These are phyloP conservation scores for Mohoua ochrocephala DNA, from an alignment of 2,113 vertebrate genomes.

Conservation along the genomic window DNA sequence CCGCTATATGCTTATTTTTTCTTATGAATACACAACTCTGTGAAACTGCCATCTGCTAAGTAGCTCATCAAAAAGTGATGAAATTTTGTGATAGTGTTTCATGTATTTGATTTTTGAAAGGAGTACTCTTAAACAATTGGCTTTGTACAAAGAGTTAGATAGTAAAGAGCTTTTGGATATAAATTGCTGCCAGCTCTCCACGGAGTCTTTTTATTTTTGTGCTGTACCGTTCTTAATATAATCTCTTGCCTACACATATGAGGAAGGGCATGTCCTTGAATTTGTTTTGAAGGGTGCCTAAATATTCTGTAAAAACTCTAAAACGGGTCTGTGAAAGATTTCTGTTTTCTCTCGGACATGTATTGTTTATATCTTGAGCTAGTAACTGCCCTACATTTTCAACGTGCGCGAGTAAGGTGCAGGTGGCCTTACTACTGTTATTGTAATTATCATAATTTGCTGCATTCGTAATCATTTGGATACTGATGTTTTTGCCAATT, in stretches of 20 bases:
- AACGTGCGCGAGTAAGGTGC: background rate
- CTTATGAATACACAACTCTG: background rate
- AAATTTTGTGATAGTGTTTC: background rate
- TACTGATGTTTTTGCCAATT: background rate
- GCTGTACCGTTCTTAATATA: background rate
- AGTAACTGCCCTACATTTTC: background rate
- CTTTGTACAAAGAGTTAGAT: background rate
- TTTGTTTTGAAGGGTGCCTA: background rate
- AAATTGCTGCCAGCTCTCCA: background rate
- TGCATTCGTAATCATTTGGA: background rate
- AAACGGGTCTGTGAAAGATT: background rate
- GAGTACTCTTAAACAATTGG: background rate
- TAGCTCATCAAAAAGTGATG: background rate
- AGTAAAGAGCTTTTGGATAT: background rate
- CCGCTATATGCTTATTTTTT: background rate
- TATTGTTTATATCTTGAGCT: background rate
- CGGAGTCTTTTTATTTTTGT: background rate
- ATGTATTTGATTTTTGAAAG: background rate
- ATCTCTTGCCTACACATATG: background rate
- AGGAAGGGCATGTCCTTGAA: background rate
- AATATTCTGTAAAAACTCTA: background rate
- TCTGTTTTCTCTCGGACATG: background rate
- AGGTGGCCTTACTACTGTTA: background rate
- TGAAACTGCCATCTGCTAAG: background rate
- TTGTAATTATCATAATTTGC: background rate